Evolutionary conservation across 1,140 invertebrate species (phyloP).

Genomic region (Scaptomyza montana): DNA sequence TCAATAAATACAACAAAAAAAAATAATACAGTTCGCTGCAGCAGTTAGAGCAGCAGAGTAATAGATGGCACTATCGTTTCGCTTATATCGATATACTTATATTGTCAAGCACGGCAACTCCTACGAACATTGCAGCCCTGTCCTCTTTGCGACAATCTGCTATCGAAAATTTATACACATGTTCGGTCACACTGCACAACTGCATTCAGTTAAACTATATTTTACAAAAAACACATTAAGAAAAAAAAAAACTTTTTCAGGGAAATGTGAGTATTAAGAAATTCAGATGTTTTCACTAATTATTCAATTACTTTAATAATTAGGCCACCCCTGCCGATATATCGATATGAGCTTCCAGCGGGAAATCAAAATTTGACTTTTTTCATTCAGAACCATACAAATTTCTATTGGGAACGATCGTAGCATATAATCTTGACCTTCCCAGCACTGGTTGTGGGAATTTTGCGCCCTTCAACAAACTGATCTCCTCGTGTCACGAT

Average conservation of each 20-base stretch:
- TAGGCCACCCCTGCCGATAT: background rate
- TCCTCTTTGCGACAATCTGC: too few species aligned
- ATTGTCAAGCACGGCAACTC: background rate
- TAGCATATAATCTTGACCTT: background rate
- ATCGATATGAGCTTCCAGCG: background rate
- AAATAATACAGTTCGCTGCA: slow-evolving; percentile 53
- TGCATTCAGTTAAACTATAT: background rate
- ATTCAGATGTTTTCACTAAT: too few species aligned
- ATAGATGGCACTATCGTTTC: slow-evolving; percentile 37
- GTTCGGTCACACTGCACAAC: background rate
- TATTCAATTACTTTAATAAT: too few species aligned
- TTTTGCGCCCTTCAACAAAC: background rate
- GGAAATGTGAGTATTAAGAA: too few species aligned
- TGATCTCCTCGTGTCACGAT: slow-evolving; percentile 5
- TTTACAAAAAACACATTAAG: background rate
- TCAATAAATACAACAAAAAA: slow-evolving; percentile 56
- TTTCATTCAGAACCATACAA: too few species aligned
- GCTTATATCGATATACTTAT: slow-evolving; percentile 24
- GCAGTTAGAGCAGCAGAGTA: slow-evolving; percentile 32
- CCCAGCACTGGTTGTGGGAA: background rate
- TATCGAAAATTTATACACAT: background rate
- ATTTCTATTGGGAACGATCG: too few species aligned
- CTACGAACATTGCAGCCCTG: slow-evolving; percentile 14
- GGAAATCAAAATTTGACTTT: too few species aligned
- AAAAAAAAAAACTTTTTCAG: too few species aligned